Evolutionary conservation across 2,113 vertebrate species (phyloP).

Genomic region (Campylomormyrus tamandua): DNA sequence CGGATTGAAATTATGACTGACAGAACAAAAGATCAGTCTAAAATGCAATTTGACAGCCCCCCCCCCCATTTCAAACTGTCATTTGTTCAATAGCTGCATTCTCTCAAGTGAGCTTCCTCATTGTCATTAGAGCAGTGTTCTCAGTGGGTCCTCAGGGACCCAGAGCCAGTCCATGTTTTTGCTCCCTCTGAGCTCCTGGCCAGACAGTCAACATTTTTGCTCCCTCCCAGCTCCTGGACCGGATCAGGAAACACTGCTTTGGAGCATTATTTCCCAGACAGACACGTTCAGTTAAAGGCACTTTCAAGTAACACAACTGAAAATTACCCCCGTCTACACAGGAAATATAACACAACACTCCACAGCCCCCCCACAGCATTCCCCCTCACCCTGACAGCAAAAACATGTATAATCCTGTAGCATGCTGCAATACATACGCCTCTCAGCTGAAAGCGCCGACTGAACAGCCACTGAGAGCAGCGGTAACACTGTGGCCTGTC

Average conservation of each 20-base stretch:
- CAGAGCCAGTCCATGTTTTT: neutral
- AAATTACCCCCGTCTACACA: neutral
- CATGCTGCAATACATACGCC: neutral
- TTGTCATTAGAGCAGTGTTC: neutral
- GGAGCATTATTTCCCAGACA: neutral
- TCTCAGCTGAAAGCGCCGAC: neutral
- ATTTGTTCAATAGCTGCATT: neutral
- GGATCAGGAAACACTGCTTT: neutral
- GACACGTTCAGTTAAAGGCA: neutral
- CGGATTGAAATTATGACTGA: neutral
- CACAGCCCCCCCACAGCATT: neutral
- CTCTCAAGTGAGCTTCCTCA: neutral
- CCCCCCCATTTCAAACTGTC: slow-evolving; percentile 23
- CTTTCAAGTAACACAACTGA: neutral
- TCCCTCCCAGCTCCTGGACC: neutral
- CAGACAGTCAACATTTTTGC: neutral
- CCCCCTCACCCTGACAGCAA: neutral
- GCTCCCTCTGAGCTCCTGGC: neutral
- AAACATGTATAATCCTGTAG: too few species aligned
- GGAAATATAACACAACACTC: neutral
- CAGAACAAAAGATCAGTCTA: neutral
- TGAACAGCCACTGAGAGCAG: neutral
- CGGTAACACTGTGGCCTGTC: neutral
- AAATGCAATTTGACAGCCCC: slow-evolving; percentile 1
- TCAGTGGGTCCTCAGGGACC: neutral